Base-by-base conservation (phyloP, 2,888 invertebrate genomes). In the Drosophila anomelani region DNA sequence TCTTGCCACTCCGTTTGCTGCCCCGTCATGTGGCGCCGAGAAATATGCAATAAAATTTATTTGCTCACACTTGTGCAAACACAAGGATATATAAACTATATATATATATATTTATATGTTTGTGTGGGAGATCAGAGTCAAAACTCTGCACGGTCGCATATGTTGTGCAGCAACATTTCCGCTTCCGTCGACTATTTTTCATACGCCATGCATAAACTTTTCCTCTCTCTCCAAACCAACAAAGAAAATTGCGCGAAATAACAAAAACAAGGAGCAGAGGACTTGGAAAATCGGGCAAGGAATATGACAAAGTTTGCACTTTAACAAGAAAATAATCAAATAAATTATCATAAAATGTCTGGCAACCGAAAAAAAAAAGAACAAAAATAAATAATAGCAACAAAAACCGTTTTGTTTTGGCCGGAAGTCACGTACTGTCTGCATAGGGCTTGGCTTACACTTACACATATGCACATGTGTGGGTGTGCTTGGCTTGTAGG, bases 271-370 rank as follows among this genome's bases (percentile, higher is more conserved):
- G 71, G 46, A 55, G 62, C 58, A 13, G 26, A 36, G 12, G 13
- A 44, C 46, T 13, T 20, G 39, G 41, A 29, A 39, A 32, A 17
- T 34, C 54, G 59, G 57, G 32, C 55, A 44, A 63, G 44, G 60
- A 78, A 86, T 76, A 77, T 84, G 85, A 85, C 82, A 89, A 85
- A 89, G 89, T 85, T 89, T 89, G 89, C 85, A 87, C 85, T 85
- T 89, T 85, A 89, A 85, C 87, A 85, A 87, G 85, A 89, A 85
- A 87, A 85, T 85, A 85, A 85, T 85, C 87, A 89, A 89, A 85
- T 85, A 89, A 89, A 85, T 85, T 85, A 85, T 85, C 87, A 85
- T 85, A 85, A 85, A 85, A 78, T 84, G 89, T 77, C 86, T 68
- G 68, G 68, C 47, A 17, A 68, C 67, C 55, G 26, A 56, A 68